Conservation (phyloP, 1,140 invertebrate species). For the Nasonia longicornis region DNA sequence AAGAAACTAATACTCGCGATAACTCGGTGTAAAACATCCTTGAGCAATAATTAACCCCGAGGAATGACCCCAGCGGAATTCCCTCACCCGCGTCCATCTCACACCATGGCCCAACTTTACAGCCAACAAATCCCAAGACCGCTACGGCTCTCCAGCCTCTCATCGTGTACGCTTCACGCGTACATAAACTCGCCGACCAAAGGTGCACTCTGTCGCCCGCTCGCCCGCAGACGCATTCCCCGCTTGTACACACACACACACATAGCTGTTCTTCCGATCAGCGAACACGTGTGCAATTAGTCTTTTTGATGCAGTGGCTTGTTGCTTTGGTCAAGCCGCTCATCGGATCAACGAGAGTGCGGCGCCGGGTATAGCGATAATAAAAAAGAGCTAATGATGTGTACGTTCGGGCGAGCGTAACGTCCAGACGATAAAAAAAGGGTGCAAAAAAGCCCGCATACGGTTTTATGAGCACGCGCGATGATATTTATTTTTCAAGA, state of each 20-base stretch:
- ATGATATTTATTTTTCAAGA: not conserved
- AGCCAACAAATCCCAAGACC: conserved; percentile 1
- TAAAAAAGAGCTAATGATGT: not conserved
- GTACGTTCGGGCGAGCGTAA: not conserved
- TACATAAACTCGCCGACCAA: conserved; percentile 7
- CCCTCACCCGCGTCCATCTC: not conserved
- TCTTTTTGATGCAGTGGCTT: conserved; percentile 1
- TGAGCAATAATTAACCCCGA: too few species aligned
- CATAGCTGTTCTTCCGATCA: conserved; percentile 17
- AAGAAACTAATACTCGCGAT: too few species aligned
- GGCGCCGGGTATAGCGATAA: not conserved
- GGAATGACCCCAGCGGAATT: too few species aligned
- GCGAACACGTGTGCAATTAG: conserved; percentile 27
- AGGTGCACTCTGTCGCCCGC: not conserved
- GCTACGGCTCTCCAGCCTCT: not conserved
- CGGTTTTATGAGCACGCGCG: not conserved
- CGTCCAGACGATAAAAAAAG: not conserved
- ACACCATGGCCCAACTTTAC: not conserved
- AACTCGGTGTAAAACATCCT: too few species aligned
- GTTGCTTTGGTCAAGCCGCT: not conserved
- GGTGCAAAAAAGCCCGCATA: not conserved
- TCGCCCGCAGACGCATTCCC: not conserved
- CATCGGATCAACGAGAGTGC: not conserved
- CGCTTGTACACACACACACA: not conserved
- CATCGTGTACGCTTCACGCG: conserved; percentile 6